Percentiles rank a stretch among this genome's conserved stretches.
Conservation (phyloP, 1,140 invertebrate species). For the Caligus rogercresseyi region DNA sequence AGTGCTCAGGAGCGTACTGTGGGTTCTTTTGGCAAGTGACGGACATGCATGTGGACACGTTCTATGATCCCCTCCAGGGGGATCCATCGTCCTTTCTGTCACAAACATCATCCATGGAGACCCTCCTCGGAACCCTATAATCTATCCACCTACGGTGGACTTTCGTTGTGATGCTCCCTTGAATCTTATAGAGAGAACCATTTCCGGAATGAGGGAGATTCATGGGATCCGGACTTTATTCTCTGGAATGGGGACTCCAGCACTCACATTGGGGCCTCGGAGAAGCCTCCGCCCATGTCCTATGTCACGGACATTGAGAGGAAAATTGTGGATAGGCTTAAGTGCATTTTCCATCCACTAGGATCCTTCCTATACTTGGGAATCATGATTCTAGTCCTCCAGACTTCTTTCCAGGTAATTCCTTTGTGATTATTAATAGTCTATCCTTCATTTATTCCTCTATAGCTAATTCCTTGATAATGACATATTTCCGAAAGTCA, state of each 20-base stretch:
- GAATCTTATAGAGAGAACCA: conserved; percentile 26
- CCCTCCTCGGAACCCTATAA: no score
- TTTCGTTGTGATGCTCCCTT: conserved; percentile 30
- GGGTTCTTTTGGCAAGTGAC: conserved; percentile 5
- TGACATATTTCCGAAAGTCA: no score
- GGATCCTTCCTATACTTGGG: background rate
- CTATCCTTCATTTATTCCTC: background rate
- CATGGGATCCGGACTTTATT: conserved; percentile 29
- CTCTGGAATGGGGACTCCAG: conserved; percentile 30
- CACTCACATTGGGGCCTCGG: background rate
- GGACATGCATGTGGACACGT: conserved; percentile 1
- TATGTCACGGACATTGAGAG: background rate
- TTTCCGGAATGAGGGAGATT: conserved; percentile 27
- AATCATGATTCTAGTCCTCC: conserved; percentile 5
- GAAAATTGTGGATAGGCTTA: background rate
- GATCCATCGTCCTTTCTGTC: background rate
- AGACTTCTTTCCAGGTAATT: conserved; percentile 1
- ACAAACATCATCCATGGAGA: conserved; percentile 26
- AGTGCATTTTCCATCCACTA: background rate
- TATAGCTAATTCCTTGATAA: no score
- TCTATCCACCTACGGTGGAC: no score
- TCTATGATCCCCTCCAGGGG: background rate
- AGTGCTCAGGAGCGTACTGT: no score
- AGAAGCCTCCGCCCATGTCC: background rate
- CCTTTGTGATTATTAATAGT: background rate